These are phyloP conservation scores for Margarornis squamiger DNA, from an alignment of 2,797 vertebrate genomes.

Conservation along the genomic window DNA sequence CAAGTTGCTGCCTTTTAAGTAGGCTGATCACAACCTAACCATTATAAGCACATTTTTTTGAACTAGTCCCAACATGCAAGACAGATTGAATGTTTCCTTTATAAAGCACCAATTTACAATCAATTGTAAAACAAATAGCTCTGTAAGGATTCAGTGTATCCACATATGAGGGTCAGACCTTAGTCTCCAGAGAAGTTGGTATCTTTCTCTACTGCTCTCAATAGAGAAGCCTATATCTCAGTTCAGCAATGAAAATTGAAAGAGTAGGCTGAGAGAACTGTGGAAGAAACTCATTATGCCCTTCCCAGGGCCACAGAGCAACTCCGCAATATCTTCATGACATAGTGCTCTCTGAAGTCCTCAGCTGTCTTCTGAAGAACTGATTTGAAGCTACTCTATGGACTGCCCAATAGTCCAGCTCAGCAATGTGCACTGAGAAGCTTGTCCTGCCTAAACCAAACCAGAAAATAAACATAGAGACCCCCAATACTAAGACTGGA, in stretches of 20 bases:
- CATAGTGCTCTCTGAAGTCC: accelerated
- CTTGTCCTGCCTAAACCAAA: not conserved
- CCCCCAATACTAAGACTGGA: not conserved
- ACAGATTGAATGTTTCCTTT: not conserved
- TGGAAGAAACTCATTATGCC: not conserved
- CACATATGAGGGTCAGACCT: not conserved
- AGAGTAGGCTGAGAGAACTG: not conserved
- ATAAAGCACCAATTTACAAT: not conserved
- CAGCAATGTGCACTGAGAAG: accelerated
- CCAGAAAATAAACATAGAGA: not conserved
- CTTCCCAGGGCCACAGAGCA: not conserved
- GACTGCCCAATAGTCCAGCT: not conserved
- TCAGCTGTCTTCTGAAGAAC: not conserved
- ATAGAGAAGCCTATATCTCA: not conserved
- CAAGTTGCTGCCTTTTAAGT: not conserved
- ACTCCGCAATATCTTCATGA: not conserved
- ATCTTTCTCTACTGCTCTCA: not conserved
- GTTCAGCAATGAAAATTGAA: not conserved
- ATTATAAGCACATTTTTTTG: not conserved
- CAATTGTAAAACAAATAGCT: not conserved
- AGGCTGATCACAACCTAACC: not conserved
- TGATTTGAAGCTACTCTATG: not conserved
- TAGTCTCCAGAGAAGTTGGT: not conserved
- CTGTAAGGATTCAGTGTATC: not conserved
- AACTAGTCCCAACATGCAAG: not conserved